phyloP scores from a whole-genome alignment of 2,888 invertebrate species.

The Keiferia lycopersicella region DNA sequence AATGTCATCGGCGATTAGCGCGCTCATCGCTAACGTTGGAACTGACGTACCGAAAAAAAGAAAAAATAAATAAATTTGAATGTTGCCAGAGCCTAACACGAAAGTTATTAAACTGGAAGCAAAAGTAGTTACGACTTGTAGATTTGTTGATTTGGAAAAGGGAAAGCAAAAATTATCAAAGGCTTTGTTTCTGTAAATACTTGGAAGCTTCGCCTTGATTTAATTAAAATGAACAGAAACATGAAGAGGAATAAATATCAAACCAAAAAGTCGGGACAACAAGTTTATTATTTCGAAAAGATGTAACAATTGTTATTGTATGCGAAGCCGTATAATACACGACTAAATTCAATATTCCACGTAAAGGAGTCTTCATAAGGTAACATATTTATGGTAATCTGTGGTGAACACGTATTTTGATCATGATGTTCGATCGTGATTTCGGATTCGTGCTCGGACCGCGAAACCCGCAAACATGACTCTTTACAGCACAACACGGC shows the following conservation, averaged over 20 bases:
- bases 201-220: neutral
- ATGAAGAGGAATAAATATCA: conserved; percentile 17
- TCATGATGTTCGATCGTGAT: conserved; percentile 75
- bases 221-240: conserved; percentile 2
- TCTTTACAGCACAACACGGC: neutral
- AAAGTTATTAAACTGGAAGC: neutral
- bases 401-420: conserved; percentile 66
- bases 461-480: conserved; percentile 43
- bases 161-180: neutral
- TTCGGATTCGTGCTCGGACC: conserved; percentile 59
- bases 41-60: conserved; percentile 7
- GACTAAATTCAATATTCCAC: conserved; percentile 71
- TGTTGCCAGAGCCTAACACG: neutral
- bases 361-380: conserved; percentile 73
- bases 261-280: conserved; percentile 46
- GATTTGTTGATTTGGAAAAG: neutral
- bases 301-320: conserved; percentile 56
- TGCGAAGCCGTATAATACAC: conserved; percentile 66
- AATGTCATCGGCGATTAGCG: conserved; percentile 71
- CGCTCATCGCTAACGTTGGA: conserved; percentile 51
- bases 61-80: conserved; percentile 17
- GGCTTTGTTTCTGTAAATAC: neutral
- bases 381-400: conserved; percentile 74
- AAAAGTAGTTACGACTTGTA: neutral
- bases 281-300: conserved; percentile 49